These are phyloP conservation scores for Chrysochloris asiatica DNA, from an alignment of 2,113 vertebrate genomes.

Conservation along the genomic window DNA sequence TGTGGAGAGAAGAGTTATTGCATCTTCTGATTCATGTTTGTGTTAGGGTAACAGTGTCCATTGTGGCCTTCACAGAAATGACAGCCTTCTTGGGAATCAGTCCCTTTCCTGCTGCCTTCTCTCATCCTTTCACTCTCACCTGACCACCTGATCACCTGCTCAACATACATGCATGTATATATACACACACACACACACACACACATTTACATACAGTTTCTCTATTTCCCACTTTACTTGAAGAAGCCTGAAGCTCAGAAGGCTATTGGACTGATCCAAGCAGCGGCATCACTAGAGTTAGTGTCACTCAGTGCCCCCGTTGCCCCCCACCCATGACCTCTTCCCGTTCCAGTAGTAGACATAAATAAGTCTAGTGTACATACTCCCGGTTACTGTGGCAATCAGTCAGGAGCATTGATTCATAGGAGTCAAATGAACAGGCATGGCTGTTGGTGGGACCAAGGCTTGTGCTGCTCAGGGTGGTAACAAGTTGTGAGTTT, in stretches of 20 bases:
- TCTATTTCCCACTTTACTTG: not conserved
- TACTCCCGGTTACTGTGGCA: not conserved
- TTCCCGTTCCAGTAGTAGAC: not conserved
- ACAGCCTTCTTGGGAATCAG: not conserved
- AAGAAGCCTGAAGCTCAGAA: constrained; percentile 49
- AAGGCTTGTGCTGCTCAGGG: not conserved
- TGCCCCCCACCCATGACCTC: not conserved
- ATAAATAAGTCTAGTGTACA: not conserved
- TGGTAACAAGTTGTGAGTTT: not conserved
- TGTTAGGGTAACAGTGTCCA: not conserved
- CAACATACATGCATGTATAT: not conserved
- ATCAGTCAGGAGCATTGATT: not conserved
- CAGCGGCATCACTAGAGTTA: not conserved
- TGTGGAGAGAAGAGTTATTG: not conserved
- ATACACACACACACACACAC: not conserved
- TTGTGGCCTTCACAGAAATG: not conserved
- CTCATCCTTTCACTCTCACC: not conserved
- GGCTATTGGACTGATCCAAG: not conserved
- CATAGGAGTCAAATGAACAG: not conserved
- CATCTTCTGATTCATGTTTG: not conserved
- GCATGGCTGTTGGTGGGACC: not conserved
- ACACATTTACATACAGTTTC: not conserved
- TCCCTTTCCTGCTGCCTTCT: not conserved
- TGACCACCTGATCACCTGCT: fast-evolving
- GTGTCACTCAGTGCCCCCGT: not conserved